Conservation (phyloP, 2,797 vertebrate species). For the Mareca strepera region DNA sequence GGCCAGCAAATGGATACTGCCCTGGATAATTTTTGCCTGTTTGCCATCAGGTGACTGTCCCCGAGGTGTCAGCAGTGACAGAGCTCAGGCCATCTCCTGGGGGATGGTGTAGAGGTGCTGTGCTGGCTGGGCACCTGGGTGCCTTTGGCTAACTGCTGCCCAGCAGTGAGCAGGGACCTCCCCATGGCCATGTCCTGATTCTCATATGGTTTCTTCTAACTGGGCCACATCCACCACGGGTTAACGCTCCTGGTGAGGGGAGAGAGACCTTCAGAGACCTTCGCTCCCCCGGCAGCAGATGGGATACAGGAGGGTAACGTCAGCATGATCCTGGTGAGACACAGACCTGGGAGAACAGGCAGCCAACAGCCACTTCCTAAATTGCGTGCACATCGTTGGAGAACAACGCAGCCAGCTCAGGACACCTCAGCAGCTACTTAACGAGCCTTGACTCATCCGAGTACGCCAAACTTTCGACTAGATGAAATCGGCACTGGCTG, state of each 20-base stretch:
- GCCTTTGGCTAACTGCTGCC: neutral
- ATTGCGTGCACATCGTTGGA: accelerated
- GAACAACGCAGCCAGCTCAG: neutral
- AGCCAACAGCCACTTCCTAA: neutral
- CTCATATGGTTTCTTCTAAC: neutral
- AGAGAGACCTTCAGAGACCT: neutral
- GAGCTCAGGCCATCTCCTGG: neutral
- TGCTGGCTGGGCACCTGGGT: neutral
- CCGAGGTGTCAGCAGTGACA: neutral
- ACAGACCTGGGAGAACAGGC: neutral
- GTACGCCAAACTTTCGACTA: neutral
- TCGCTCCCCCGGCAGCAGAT: neutral
- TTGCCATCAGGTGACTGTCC: neutral
- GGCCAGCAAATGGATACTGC: neutral
- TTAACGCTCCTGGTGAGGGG: neutral
- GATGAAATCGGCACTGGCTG: neutral
- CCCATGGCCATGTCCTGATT: accelerated
- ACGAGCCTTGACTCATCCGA: neutral
- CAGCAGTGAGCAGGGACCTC: neutral
- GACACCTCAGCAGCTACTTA: slow-evolving; percentile 13
- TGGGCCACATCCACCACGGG: neutral
- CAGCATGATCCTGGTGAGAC: neutral
- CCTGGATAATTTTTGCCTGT: neutral
- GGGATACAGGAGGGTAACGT: neutral
- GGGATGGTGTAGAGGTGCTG: neutral